Percentiles rank a stretch among this genome's conserved stretches.
Evolutionary conservation across 2,113 vertebrate species (phyloP).

Genomic region (Apus apus): DNA sequence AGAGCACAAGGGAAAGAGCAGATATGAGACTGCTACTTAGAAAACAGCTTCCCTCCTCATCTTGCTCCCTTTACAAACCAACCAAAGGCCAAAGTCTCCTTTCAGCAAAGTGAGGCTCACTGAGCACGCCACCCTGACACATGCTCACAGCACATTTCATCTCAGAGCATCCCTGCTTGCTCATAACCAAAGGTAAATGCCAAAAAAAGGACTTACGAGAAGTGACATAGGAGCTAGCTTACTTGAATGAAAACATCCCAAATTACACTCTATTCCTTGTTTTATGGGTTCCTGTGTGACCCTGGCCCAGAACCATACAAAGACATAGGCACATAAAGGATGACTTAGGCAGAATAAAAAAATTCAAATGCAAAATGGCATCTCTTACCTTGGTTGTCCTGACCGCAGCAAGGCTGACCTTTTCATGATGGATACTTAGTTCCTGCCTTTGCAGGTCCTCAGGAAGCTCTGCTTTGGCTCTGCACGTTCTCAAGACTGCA

Average conservation of each 20-base stretch:
- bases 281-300: background rate
- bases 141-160: background rate
- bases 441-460: background rate
- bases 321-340: background rate
- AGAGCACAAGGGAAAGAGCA: background rate
- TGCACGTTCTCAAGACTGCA: fast-evolving
- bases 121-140: background rate
- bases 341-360: background rate
- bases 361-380: background rate
- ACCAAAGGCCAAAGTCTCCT: background rate
- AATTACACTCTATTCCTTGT: background rate
- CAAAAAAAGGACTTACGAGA: background rate
- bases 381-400: background rate
- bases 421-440: background rate
- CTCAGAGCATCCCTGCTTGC: background rate
- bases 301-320: background rate
- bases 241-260: background rate
- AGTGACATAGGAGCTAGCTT: background rate
- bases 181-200: background rate
- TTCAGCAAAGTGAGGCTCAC: background rate
- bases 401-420: background rate
- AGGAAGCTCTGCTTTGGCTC: background rate
- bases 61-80: background rate
- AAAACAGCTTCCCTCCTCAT: background rate
- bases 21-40: background rate